These are phyloP conservation scores for Willisornis vidua DNA, from an alignment of 2,113 vertebrate genomes.

Conservation along the genomic window DNA sequence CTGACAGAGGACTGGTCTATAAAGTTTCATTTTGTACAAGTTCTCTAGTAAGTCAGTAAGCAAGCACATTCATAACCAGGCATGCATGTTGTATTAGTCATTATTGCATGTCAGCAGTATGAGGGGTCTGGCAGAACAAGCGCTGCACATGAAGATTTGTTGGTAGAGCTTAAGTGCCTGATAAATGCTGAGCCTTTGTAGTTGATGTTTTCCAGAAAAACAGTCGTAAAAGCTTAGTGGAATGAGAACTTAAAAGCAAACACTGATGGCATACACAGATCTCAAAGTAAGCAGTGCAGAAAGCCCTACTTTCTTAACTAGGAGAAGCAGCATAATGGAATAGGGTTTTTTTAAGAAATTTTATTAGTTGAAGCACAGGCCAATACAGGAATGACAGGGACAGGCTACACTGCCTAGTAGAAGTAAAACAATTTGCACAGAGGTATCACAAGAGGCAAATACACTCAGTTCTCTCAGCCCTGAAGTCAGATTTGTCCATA, in stretches of 20 bases:
- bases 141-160: not conserved
- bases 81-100: not conserved
- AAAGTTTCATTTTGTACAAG: not conserved
- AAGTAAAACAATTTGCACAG: not conserved
- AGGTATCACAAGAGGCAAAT: not conserved
- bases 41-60: not conserved
- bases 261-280: not conserved
- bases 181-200: slow-evolving; percentile 6
- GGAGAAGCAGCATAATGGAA: not conserved
- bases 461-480: not conserved
- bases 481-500: not conserved
- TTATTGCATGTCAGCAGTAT: not conserved
- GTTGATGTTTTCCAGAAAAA: slow-evolving; percentile 7
- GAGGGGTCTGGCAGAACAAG: not conserved
- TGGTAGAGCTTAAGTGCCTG: not conserved
- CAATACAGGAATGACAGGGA: slow-evolving; percentile 52
- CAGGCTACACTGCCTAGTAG: not conserved
- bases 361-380: not conserved
- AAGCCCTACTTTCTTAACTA: not conserved
- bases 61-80: slow-evolving; percentile 19
- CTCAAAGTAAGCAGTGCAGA: not conserved
- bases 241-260: not conserved
- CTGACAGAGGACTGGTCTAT: slow-evolving; percentile 67
- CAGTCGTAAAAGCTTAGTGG: not conserved
- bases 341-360: not conserved